phyloP scores from a whole-genome alignment of 2,113 vertebrate species.

The Bungarus multicinctus region DNA sequence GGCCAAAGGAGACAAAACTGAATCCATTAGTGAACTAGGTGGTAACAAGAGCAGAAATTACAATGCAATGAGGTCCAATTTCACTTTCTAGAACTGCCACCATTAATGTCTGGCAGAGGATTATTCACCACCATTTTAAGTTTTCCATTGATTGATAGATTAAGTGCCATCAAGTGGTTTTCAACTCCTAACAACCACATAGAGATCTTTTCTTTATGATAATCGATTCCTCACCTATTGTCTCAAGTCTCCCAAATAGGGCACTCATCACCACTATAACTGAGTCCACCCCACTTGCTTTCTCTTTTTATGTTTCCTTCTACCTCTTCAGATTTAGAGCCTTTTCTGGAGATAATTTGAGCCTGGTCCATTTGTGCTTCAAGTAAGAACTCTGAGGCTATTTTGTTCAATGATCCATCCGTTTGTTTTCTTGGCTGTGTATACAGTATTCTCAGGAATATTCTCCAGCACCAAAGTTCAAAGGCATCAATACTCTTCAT shows the following conservation, averaged over 20 bases:
- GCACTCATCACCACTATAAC: neutral
- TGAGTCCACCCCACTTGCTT: neutral
- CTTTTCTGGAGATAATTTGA: neutral
- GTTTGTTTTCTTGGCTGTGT: neutral
- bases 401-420: neutral
- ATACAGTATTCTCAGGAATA: neutral
- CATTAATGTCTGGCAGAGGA: neutral
- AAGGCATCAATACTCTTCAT: neutral
- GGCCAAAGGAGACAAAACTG: neutral
- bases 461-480: neutral
- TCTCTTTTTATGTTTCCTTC: neutral
- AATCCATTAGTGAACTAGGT: neutral
- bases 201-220: neutral
- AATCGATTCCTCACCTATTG: neutral
- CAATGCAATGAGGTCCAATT: neutral
- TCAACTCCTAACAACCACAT: neutral
- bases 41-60: neutral
- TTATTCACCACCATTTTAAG: neutral
- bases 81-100: neutral
- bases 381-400: neutral
- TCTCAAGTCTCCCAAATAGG: neutral
- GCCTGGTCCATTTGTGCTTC: neutral
- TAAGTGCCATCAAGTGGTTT: neutral
- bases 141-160: neutral
- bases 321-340: neutral